These are phyloP conservation scores for Apamea sordens DNA, from an alignment of 2,888 invertebrate genomes.

Conservation along the genomic window DNA sequence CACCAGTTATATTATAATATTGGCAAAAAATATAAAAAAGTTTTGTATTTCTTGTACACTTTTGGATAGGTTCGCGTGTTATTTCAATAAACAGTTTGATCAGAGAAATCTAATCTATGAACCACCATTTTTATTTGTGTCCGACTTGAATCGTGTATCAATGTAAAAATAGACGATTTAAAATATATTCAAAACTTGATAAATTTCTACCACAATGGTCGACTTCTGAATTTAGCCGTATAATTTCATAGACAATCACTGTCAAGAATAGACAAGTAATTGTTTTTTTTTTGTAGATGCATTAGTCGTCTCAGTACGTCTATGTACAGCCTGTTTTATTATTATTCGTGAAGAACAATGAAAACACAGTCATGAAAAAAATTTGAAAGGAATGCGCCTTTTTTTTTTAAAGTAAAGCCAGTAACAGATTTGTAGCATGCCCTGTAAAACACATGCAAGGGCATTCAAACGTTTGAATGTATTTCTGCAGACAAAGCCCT, in stretches of 20 bases:
- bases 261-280: constrained; percentile 60
- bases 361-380: not conserved
- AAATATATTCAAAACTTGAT: constrained; percentile 57
- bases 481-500: not conserved
- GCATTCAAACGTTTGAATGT: not conserved
- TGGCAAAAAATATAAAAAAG: constrained; percentile 73
- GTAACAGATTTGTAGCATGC: not conserved
- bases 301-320: not conserved
- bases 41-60: constrained; percentile 70
- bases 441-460: not conserved
- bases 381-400: not conserved
- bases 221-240: constrained; percentile 69
- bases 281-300: not conserved
- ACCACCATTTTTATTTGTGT: constrained; percentile 90
- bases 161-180: constrained; percentile 63
- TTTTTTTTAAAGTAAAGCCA: not conserved
- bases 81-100: constrained; percentile 80
- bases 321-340: not conserved
- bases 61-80: constrained; percentile 69
- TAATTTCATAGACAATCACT: constrained; percentile 74
- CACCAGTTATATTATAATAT: constrained; percentile 75
- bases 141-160: constrained; percentile 84
- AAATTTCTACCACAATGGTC: constrained; percentile 27
- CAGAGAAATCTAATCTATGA: constrained; percentile 82
- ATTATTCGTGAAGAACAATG: not conserved